These are phyloP conservation scores for Unio delphinus DNA, from an alignment of 2,888 invertebrate genomes.

Conservation along the genomic window DNA sequence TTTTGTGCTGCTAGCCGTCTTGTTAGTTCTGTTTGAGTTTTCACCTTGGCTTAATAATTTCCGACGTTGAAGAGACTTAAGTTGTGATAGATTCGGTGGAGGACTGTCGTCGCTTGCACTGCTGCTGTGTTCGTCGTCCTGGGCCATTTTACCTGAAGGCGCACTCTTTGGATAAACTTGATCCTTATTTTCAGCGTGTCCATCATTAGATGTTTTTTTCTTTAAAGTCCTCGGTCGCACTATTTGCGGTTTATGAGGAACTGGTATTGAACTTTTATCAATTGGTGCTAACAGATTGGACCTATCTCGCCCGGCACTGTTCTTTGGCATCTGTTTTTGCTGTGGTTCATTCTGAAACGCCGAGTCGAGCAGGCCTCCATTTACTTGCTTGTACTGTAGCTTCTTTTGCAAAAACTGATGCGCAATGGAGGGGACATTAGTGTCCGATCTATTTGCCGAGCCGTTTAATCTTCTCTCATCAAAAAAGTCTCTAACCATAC, in stretches of 20 bases:
- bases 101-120: slow-evolving; percentile 35
- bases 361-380: no score
- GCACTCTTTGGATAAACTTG: slow-evolving; percentile 29
- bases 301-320: slow-evolving; percentile 53
- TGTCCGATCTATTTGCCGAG: slow-evolving; percentile 14
- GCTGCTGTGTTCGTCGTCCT: slow-evolving; percentile 9
- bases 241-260: slow-evolving; percentile 38
- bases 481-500: slow-evolving; percentile 45
- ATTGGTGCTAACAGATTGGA: slow-evolving; percentile 59
- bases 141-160: slow-evolving; percentile 17
- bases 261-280: slow-evolving; percentile 22
- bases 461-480: slow-evolving; percentile 41
- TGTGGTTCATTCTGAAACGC: no score
- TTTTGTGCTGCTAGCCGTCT: no score
- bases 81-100: slow-evolving; percentile 31
- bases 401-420: slow-evolving; percentile 46
- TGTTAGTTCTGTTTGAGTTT: no score
- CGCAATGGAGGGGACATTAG: slow-evolving; percentile 41
- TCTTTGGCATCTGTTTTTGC: slow-evolving; percentile 6
- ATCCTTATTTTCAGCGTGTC: slow-evolving; percentile 12
- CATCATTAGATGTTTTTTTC: slow-evolving; percentile 10
- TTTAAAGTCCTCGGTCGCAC: slow-evolving; percentile 42
- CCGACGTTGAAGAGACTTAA: slow-evolving; percentile 32
- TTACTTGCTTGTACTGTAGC: neutral
- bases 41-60: neutral